phyloP scores from a whole-genome alignment of 92 coral and sea anemone species.

The Bergia puertoricense region DNA sequence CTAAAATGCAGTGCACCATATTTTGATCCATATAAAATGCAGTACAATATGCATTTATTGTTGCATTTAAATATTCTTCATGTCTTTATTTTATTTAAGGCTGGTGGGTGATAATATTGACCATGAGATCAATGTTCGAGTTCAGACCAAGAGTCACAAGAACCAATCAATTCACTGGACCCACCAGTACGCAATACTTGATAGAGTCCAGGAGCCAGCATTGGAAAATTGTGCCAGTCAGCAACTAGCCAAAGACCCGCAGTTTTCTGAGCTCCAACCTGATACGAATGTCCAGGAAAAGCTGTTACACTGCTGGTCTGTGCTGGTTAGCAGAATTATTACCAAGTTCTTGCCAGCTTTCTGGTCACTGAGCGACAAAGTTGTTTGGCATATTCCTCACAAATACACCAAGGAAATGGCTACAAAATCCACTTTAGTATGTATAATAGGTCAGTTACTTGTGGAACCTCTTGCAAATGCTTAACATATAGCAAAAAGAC shows the following conservation, averaged over 20 bases:
- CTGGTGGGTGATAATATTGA: constrained; percentile 64
- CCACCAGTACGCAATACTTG: constrained; percentile 56
- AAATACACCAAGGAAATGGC: constrained; percentile 16
- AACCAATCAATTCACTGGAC: constrained; percentile 69
- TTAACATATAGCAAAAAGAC: background rate
- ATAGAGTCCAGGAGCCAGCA: background rate
- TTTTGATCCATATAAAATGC: no score
- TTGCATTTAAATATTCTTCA: no score
- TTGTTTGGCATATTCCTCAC: constrained; percentile 25
- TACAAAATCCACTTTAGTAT: constrained; percentile 5
- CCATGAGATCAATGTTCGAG: constrained; percentile 50
- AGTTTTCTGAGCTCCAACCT: constrained; percentile 1
- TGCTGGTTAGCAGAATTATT: constrained; percentile 20
- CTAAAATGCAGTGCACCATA: no score
- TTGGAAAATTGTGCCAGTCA: background rate
- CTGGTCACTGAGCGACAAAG: background rate
- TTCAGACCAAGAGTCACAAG: constrained; percentile 52
- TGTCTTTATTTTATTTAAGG: background rate
- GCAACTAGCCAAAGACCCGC: background rate
- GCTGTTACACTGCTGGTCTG: background rate
- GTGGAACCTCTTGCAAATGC: no score
- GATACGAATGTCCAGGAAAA: background rate
- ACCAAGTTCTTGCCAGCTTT: background rate
- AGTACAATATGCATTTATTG: no score
- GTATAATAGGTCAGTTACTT: background rate